Evolutionary conservation across 2,888 invertebrate genomes (phyloP).

Genomic region (Dyspetes luteomarginatus): DNA sequence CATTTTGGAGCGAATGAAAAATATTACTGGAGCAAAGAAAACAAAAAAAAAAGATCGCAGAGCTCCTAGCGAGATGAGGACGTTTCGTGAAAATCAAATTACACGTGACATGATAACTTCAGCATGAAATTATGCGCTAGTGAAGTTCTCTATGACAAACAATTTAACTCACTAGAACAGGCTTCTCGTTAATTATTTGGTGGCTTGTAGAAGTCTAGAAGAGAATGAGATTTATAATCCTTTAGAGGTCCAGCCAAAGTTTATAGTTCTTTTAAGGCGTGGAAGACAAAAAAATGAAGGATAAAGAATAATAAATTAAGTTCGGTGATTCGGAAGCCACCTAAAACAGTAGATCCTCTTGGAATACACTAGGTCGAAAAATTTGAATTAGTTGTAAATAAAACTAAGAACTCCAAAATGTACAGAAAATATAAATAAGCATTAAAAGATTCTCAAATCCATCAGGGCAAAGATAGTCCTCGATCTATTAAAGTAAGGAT

Average conservation of each 20-base stretch:
- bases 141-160: slow-evolving; percentile 17
- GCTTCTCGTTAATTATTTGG: slow-evolving; percentile 40
- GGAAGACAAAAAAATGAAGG: too few species aligned
- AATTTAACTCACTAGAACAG: slow-evolving; percentile 62
- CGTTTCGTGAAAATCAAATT: too few species aligned
- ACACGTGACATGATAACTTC: background rate
- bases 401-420: too few species aligned
- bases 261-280: background rate
- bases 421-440: too few species aligned
- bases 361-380: too few species aligned
- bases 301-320: too few species aligned
- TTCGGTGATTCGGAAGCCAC: too few species aligned
- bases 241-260: background rate
- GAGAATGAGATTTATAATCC: slow-evolving; percentile 43
- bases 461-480: too few species aligned
- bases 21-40: background rate
- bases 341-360: too few species aligned
- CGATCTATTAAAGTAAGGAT: background rate
- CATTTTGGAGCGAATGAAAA: background rate
- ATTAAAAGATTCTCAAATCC: too few species aligned
- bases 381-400: too few species aligned
- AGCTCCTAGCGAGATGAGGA: background rate
- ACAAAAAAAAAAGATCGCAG: background rate
- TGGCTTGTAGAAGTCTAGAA: slow-evolving; percentile 62
- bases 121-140: slow-evolving; percentile 4